These are phyloP conservation scores for Charina bottae DNA, from an alignment of 2,113 vertebrate species.

Conservation along the genomic window DNA sequence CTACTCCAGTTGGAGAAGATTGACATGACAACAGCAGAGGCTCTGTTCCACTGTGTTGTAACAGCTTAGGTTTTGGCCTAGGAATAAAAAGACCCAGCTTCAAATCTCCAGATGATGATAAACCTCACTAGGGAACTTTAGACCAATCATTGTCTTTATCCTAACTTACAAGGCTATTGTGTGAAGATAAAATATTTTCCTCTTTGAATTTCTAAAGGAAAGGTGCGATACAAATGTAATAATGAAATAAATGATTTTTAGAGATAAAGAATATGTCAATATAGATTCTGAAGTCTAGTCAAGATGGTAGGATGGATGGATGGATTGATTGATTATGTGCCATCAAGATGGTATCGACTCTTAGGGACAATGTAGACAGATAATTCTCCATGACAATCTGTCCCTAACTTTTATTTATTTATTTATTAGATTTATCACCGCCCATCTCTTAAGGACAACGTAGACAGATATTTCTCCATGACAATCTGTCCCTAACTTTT, in stretches of 20 bases:
- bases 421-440: no score
- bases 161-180: background rate
- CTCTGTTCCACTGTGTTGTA: background rate
- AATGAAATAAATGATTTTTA: background rate
- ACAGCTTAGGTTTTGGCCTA: background rate
- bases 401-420: no score
- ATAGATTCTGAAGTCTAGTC: background rate
- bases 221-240: background rate
- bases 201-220: background rate
- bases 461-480: no score
- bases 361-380: background rate
- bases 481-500: no score
- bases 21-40: background rate
- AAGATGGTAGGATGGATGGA: background rate
- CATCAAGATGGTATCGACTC: background rate
- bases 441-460: no score
- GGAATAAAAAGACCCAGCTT: background rate
- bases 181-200: background rate
- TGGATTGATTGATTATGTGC: background rate
- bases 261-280: no score
- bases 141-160: background rate
- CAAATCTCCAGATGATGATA: background rate
- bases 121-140: background rate
- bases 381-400: background rate
- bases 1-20: background rate